Base-by-base conservation (phyloP, 2,113 vertebrate genomes). In the Azemiops feae region DNA sequence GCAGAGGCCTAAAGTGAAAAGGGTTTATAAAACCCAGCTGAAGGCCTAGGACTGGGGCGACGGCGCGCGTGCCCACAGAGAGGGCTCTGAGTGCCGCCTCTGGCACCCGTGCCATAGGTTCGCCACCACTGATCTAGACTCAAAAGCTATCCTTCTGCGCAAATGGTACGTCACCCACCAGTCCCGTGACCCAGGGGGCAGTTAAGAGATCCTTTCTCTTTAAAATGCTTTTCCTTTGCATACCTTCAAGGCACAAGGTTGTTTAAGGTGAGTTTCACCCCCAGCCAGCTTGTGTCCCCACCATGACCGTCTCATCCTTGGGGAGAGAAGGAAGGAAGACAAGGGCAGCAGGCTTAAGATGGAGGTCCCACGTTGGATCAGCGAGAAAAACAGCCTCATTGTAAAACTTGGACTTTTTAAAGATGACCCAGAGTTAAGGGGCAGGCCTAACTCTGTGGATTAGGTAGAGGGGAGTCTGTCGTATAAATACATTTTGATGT, bases 401-500 rank as follows among this genome's bases (percentile, higher is more conserved):
- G 93, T 96, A 96, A 98, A 95, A 97, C 94, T 96, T 96, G 96
- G 96, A 97, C 94, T 97, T 96, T 96, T 94, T 93, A 97, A 97
- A 97, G 23, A 97, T 96, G 96, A 52, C 88, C 96, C 96, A 94
- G 97, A 96, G 92, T 93, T 88, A 97, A 97, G 95, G 91, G 95
- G 95, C 91, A 96, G 95, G 93, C 92, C 95, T 97, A 95, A 96
- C 95, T 97, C 96, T 97, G 93, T 96, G 97, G 96, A 97, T 97
- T 97, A 97, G 97, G 95, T 95, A 97, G 94, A 97, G 96, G 91
- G 55, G 91, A 53, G 95, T 96, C 95, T 97, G 93, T 97, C 95
- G 97, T 90, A 98, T 97, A 98, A 98, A 97, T 98, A 98, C 96
- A 97, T 96, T 87, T 96, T 91, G 94, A 93, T 94, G 91, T 97